A percentile compares a stretch with the other conserved stretches of the same genome.
Conservation (phyloP, 1,140 invertebrate genomes). For the Meloidogyne floridensis region DNA sequence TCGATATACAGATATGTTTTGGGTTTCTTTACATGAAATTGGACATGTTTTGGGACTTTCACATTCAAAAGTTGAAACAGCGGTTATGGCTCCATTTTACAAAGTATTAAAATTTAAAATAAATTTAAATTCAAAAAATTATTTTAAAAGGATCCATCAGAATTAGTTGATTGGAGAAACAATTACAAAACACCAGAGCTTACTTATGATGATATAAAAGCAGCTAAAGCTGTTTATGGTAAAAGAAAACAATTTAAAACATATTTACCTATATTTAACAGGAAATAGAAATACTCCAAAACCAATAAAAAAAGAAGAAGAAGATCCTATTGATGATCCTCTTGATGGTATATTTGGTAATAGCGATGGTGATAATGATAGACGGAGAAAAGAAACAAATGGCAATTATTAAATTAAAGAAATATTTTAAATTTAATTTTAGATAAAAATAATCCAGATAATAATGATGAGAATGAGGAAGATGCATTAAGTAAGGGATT, state of each 20-base stretch:
- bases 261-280: not conserved
- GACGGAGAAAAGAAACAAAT: too few relatives aligned
- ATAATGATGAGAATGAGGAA: not conserved
- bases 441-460: not conserved
- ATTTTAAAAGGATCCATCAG: conserved; percentile 12
- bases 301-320: too few relatives aligned
- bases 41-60: conserved; percentile 30
- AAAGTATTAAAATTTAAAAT: not conserved
- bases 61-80: conserved; percentile 27
- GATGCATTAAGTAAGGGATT: not conserved
- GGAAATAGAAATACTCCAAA: not conserved
- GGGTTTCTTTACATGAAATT: conserved; percentile 30
- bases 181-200: conserved; percentile 28
- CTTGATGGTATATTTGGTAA: too few relatives aligned
- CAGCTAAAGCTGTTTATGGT: conserved; percentile 27
- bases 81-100: conserved; percentile 30
- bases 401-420: too few relatives aligned
- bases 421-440: not conserved
- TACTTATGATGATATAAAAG: conserved; percentile 18
- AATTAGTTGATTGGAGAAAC: conserved; percentile 26
- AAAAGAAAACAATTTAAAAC: too few relatives aligned
- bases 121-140: not conserved
- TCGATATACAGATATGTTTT: conserved; percentile 23
- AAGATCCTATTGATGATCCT: too few relatives aligned
- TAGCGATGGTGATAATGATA: too few relatives aligned